Evolutionary conservation across 2,113 vertebrate genomes (phyloP), one percentile per base, ranked within the genome.

Genomic region (Rana temporaria): DNA sequence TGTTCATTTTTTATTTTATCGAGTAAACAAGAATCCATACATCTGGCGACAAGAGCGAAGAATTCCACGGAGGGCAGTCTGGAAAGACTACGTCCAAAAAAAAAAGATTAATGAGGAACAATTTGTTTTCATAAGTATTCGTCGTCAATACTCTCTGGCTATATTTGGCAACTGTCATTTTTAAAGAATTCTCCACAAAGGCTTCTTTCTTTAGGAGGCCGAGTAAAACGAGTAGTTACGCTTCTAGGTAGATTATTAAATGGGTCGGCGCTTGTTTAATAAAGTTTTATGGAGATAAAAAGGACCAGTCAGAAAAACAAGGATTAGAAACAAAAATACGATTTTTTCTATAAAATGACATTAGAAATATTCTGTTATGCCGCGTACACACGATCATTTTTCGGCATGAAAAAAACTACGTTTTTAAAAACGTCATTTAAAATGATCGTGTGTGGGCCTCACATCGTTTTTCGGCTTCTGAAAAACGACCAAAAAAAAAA

Each of bases 101-200:
- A n/a, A n/a, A 16, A 6, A 56, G 70, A 73, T 56, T 32, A 30
- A 19, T 18, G 53, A 18, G 24, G 68, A 55, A 71, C 48, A 55
- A 55, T 38, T 74, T 74, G 71, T 74, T 74, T 60, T 34, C 16
- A 18, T 38, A 60, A 20, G 71, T n/a, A 32, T 30, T 34, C 55
- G 24, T 2, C 56, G 20, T 55, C 55, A 16, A 53, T 55, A 57
- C 15, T 30, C 15, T 30, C 19, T 26, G 9, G 57, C 55, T 60
- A 74, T 74, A 74, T 74, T 74, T 74, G 71, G 71, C 22, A 59
- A 60, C 11, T 59, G 56, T n/a, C 71, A 59, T 30, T 34, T 73
- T 6, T 18, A 17, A 57, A 4, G 53, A 18, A 17, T 30, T 20
- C 24, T 53, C 38, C 30, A 79, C 77, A 79, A 67, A 53, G 77